phyloP scores from a whole-genome alignment of 2,797 vertebrate species.

The Euphonia xanthogaster region DNA sequence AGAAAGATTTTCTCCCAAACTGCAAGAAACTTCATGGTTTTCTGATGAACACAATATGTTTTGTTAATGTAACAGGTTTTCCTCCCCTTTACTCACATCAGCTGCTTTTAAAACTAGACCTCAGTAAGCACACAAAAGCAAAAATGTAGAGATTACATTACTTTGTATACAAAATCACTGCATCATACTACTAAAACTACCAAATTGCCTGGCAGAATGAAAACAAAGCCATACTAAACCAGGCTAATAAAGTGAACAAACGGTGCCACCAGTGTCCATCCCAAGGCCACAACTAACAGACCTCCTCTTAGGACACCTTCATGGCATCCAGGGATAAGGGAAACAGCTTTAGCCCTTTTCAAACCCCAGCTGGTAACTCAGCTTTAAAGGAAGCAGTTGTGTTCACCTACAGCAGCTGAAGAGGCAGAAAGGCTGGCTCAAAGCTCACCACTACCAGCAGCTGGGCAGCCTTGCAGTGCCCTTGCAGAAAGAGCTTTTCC shows the following conservation, averaged over 20 bases:
- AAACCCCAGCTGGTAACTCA: neutral
- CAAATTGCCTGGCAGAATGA: neutral
- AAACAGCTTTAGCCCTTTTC: neutral
- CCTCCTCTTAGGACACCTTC: neutral
- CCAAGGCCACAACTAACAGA: neutral
- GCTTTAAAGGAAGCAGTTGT: neutral
- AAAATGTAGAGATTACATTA: neutral
- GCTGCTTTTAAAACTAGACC: neutral
- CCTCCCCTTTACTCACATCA: neutral
- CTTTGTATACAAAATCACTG: neutral
- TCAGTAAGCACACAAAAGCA: neutral
- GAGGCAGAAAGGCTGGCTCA: neutral
- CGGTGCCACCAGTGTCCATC: neutral
- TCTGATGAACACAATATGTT: neutral
- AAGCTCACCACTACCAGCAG: rapidly evolving
- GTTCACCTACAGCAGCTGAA: neutral
- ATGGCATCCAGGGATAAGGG: neutral
- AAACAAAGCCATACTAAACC: neutral
- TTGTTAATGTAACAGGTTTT: neutral
- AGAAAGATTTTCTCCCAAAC: neutral
- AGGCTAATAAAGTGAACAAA: neutral
- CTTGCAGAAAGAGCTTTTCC: rapidly evolving
- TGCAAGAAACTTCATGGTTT: neutral
- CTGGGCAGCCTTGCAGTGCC: neutral
- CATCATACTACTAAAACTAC: neutral